Evolutionary conservation across 2,888 invertebrate genomes (phyloP).

Genomic region (Toxonevra muliebris): DNA sequence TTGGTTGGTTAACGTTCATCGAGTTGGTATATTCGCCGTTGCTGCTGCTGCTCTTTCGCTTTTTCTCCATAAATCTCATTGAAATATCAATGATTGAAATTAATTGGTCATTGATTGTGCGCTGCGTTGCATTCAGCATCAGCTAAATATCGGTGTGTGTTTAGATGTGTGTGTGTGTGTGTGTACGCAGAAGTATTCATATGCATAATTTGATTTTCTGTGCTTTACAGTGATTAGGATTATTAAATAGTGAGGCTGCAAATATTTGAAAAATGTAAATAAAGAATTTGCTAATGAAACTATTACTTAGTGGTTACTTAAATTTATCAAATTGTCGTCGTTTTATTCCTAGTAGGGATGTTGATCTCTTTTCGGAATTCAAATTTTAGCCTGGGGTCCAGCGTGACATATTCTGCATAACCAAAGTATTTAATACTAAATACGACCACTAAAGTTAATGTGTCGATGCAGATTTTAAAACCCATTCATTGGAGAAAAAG

Average conservation of each 20-base stretch:
- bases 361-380: too few relatives aligned
- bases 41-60: not conserved
- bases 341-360: too few relatives aligned
- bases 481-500: too few relatives aligned
- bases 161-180: not conserved
- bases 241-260: not conserved
- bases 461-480: too few relatives aligned
- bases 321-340: too few relatives aligned
- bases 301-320: too few relatives aligned
- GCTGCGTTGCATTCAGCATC: conserved; percentile 12
- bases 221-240: not conserved
- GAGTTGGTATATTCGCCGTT: not conserved
- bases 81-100: conserved; percentile 41
- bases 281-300: too few relatives aligned
- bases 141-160: not conserved
- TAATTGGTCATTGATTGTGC: conserved; percentile 42
- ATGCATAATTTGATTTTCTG: not conserved
- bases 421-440: too few relatives aligned
- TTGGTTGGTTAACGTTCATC: not conserved
- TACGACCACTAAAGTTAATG: too few relatives aligned
- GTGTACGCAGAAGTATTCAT: not conserved
- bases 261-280: too few relatives aligned
- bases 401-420: too few relatives aligned
- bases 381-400: too few relatives aligned
- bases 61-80: conserved; percentile 34